Evolutionary conservation across 2,888 invertebrate species (phyloP).

Genomic region (Cantharis nigra): DNA sequence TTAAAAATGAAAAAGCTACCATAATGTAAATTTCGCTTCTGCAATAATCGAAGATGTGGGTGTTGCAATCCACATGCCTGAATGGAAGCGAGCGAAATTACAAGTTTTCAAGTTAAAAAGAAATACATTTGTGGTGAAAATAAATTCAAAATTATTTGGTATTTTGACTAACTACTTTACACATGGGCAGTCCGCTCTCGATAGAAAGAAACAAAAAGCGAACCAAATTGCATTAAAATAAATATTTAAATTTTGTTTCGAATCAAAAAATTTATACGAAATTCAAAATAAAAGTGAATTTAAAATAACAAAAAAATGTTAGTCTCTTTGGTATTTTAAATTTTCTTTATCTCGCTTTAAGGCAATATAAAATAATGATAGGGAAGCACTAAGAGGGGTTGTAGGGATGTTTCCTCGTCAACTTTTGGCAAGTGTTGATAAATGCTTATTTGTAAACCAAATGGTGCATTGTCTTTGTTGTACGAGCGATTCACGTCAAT

Average conservation of each 20-base stretch:
- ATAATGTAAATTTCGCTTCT: not conserved
- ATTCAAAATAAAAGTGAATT: not conserved
- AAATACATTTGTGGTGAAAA: not conserved
- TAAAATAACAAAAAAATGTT: not conserved
- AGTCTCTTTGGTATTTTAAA: not conserved
- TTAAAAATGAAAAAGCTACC: no score
- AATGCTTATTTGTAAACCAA: not conserved
- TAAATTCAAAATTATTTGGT: not conserved
- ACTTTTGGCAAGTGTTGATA: not conserved
- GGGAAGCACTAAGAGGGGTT: not conserved
- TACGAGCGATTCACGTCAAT: not conserved
- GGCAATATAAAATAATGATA: not conserved
- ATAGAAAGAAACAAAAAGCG: no score
- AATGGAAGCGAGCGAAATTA: not conserved
- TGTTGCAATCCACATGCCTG: not conserved
- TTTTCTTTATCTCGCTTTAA: not conserved
- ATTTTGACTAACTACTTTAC: not conserved
- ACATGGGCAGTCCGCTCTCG: no score
- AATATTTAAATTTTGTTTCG: not conserved
- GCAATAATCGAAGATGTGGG: not conserved
- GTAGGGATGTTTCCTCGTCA: not conserved
- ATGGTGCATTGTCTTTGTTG: not conserved
- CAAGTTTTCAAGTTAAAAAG: no score
- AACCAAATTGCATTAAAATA: no score
- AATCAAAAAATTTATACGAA: not conserved